Conservation (phyloP, 2,888 invertebrate genomes). For the Lysandra coridon region DNA sequence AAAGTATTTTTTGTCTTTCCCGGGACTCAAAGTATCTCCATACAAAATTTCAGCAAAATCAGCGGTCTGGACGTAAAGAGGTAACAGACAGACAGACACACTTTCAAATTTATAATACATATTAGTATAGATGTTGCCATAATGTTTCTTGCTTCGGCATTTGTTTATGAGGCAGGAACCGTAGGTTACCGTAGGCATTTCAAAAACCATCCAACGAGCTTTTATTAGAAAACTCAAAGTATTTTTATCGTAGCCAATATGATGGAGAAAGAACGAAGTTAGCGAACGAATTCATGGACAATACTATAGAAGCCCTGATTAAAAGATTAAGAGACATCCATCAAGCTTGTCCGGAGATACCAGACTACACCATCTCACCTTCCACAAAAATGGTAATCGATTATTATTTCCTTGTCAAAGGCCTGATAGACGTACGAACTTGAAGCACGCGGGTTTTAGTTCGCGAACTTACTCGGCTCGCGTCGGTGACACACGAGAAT, state of each 20-base stretch:
- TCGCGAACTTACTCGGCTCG: no score
- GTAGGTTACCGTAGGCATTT: background rate
- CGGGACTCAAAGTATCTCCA: no score
- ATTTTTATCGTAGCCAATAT: constrained; percentile 51
- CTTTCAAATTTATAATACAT: no score
- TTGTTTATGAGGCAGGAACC: background rate
- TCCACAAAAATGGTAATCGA: constrained; percentile 42
- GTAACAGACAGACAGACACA: no score
- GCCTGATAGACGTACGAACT: no score
- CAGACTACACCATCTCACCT: constrained; percentile 41
- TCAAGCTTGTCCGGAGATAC: constrained; percentile 40
- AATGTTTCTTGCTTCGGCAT: background rate
- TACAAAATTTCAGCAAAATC: no score
- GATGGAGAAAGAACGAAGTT: constrained; percentile 52
- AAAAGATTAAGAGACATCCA: constrained; percentile 46
- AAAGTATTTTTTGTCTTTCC: no score
- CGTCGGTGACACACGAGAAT: no score
- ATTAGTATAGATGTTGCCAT: no score
- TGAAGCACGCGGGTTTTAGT: no score
- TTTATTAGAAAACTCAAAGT: background rate
- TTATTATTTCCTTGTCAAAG: background rate
- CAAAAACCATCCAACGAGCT: background rate
- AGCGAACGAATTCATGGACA: constrained; percentile 53
- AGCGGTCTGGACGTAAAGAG: no score
- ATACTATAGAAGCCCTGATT: constrained; percentile 47